A percentile compares a stretch with the other conserved stretches of the same genome.
Evolutionary conservation across 2,888 invertebrate species (phyloP).

Genomic region (Lycophotia porphyrea): DNA sequence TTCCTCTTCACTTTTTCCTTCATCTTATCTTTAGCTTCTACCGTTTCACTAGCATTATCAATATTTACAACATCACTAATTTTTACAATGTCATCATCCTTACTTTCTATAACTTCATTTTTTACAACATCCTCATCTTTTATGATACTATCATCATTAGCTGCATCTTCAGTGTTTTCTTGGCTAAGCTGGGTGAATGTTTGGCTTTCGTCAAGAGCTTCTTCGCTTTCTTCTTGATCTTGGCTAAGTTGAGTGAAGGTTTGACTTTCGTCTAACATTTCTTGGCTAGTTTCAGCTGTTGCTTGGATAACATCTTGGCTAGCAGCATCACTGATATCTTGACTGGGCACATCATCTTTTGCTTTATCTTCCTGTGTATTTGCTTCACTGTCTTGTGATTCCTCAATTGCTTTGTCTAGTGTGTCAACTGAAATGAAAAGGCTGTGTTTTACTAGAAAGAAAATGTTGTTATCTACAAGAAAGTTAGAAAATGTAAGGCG

Average conservation of each 20-base stretch:
- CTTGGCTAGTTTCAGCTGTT: constrained; percentile 23
- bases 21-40: constrained; percentile 57
- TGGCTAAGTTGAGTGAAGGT: constrained; percentile 35
- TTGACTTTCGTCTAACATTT: constrained; percentile 36
- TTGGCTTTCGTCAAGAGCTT: constrained; percentile 57
- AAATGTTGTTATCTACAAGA: background rate
- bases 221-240: constrained; percentile 29
- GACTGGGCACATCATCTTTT: constrained; percentile 64
- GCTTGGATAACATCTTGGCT: constrained; percentile 39
- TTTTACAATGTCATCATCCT: constrained; percentile 57
- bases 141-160: constrained; percentile 41
- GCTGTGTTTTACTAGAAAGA: background rate
- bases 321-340: constrained; percentile 31
- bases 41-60: constrained; percentile 69
- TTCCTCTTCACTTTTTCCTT: constrained; percentile 60
- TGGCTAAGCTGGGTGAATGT: constrained; percentile 37
- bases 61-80: constrained; percentile 57
- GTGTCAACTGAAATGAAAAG: constrained; percentile 36
- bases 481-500: constrained; percentile 5
- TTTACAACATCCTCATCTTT: constrained; percentile 64
- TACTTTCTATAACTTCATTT: constrained; percentile 60
- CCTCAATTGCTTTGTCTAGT: constrained; percentile 39
- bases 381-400: constrained; percentile 51
- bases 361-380: constrained; percentile 64
- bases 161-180: constrained; percentile 45